These are phyloP conservation scores for Gasteruption jaculator DNA, from an alignment of 2,888 invertebrate species.

Conservation along the genomic window DNA sequence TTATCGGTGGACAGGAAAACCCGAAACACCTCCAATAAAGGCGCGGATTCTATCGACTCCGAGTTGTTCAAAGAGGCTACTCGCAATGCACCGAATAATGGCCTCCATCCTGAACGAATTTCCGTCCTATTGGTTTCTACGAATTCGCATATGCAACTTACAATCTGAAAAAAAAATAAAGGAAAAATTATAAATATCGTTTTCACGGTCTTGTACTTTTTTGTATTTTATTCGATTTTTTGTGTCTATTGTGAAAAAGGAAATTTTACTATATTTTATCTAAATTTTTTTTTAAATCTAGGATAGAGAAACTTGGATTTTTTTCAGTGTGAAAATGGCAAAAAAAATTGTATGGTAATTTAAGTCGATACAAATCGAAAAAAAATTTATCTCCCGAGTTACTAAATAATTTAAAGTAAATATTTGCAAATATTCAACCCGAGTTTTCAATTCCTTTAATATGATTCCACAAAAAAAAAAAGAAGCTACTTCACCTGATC, in stretches of 20 bases:
- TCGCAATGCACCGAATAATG: slow-evolving; percentile 88
- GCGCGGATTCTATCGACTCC: slow-evolving; percentile 65
- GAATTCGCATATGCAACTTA: slow-evolving; percentile 92
- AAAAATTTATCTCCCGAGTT: no score
- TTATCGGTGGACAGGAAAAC: slow-evolving; percentile 92
- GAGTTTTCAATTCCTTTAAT: neutral
- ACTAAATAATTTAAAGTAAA: no score
- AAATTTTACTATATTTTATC: slow-evolving; percentile 4
- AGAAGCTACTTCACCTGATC: slow-evolving; percentile 47
- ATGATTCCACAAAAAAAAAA: neutral
- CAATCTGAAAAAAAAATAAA: slow-evolving; percentile 63
- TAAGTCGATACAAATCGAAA: no score
- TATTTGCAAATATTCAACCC: no score
- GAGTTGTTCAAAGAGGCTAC: slow-evolving; percentile 68
- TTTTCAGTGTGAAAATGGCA: no score
- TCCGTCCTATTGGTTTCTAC: slow-evolving; percentile 92
- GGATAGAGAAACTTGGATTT: no score
- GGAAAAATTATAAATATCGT: neutral
- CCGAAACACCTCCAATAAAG: slow-evolving; percentile 86
- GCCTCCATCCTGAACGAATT: slow-evolving; percentile 94
- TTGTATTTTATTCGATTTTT: neutral
- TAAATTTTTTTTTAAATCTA: neutral
- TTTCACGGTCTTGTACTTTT: no score
- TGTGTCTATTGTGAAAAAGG: slow-evolving; percentile 2
- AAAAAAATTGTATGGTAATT: no score